phyloP scores from a whole-genome alignment of 2,888 invertebrate genomes.

The Carcina quercana region DNA sequence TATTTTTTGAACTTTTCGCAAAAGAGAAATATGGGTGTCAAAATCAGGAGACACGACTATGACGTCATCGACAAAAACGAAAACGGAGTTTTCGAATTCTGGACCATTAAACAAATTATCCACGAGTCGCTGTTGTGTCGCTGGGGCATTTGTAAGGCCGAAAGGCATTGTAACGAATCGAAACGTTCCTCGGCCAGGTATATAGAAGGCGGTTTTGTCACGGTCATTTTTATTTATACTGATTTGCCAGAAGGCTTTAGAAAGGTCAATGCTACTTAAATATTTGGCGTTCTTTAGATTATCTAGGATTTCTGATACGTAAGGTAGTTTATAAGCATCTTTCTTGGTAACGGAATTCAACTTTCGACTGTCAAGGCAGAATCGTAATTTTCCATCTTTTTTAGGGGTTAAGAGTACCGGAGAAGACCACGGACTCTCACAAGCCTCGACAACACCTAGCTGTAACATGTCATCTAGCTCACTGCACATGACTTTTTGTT shows the following conservation, averaged over 20 bases:
- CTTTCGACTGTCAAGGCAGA: constrained; percentile 6
- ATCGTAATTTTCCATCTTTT: constrained; percentile 1
- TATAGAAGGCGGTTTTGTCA: constrained; percentile 4
- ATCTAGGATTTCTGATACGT: constrained; percentile 13
- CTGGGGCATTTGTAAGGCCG: constrained; percentile 17
- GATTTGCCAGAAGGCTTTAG: constrained; percentile 12
- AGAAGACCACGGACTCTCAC: constrained; percentile 5
- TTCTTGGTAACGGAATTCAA: constrained; percentile 1
- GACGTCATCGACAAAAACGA: constrained; percentile 20
- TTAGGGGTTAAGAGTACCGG: constrained; percentile 1
- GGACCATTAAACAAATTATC: constrained; percentile 7
- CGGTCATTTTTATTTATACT: constrained; percentile 1
- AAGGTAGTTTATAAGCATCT: constrained; percentile 11
- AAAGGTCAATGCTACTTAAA: constrained; percentile 8
- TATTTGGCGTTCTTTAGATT: constrained; percentile 8
- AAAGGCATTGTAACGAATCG: constrained; percentile 10
- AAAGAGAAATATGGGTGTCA: constrained; percentile 18
- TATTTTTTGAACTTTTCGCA: constrained; percentile 16
- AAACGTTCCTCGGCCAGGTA: constrained; percentile 5
- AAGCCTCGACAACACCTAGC: not conserved
- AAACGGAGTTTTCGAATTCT: constrained; percentile 18
- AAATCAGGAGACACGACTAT: constrained; percentile 15
- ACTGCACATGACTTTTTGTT: constrained; percentile 12
- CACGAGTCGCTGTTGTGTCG: constrained; percentile 7
- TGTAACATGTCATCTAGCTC: constrained; percentile 9